Evolutionary conservation across 2,888 invertebrate species (phyloP).

Genomic region (Allolobophora icterica): DNA sequence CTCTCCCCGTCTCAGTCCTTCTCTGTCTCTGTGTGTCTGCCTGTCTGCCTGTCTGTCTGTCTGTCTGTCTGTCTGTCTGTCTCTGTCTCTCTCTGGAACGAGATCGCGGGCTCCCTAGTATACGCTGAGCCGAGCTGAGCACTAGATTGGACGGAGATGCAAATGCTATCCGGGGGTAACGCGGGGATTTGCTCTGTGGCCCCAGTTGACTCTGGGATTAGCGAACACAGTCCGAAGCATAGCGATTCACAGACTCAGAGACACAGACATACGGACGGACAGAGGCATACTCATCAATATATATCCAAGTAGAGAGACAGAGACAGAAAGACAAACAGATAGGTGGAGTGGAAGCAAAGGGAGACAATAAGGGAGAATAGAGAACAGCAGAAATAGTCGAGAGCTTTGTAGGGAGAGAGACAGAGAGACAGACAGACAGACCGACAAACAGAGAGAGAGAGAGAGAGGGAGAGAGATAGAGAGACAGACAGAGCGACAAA

Average conservation of each 20-base stretch:
- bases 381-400: too few relatives aligned
- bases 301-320: too few relatives aligned
- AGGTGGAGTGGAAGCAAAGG: too few relatives aligned
- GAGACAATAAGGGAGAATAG: too few relatives aligned
- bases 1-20: background rate
- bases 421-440: too few relatives aligned
- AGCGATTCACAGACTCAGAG: background rate
- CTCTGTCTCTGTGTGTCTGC: background rate
- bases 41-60: background rate
- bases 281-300: too few relatives aligned
- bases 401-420: too few relatives aligned
- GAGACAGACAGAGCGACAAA: too few relatives aligned
- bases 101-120: background rate
- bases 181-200: background rate
- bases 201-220: background rate
- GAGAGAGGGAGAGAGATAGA: too few relatives aligned
- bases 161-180: background rate
- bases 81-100: slow-evolving; percentile 4
- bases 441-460: too few relatives aligned
- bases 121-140: background rate
- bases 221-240: background rate
- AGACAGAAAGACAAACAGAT: too few relatives aligned
- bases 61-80: background rate
- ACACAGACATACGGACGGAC: too few relatives aligned
- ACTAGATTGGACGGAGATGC: slow-evolving; percentile 14